Conservation (phyloP, 2,888 invertebrate species). For the Eurytoma adleriae region DNA sequence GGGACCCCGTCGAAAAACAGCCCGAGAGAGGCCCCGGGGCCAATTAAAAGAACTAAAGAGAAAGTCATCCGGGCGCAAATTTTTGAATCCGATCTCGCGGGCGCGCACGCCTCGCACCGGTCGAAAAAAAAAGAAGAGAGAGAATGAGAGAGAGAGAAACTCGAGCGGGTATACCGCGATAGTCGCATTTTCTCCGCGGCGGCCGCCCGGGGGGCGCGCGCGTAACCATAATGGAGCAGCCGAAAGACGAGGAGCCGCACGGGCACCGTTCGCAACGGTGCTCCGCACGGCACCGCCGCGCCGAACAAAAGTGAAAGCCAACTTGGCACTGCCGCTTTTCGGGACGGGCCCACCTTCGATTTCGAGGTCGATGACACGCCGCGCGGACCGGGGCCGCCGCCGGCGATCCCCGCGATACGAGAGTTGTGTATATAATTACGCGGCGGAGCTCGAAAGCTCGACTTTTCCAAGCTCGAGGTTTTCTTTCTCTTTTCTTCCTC, state of each 20-base stretch:
- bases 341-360: constrained; percentile 67
- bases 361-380: constrained; percentile 70
- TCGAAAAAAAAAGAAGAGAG: constrained; percentile 12
- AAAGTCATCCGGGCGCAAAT: constrained; percentile 48
- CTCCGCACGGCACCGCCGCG: constrained; percentile 26
- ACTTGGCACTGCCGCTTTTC: constrained; percentile 67
- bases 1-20: constrained; percentile 11
- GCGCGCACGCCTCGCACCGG: constrained; percentile 2
- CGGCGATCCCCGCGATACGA: neutral
- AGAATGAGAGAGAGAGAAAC: constrained; percentile 49
- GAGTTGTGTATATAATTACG: too few species aligned
- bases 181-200: constrained; percentile 46
- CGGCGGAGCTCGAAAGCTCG: too few species aligned
- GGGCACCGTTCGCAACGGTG: constrained; percentile 53
- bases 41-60: constrained; percentile 50
- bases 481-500: too few species aligned
- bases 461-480: too few species aligned
- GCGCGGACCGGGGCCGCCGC: neutral
- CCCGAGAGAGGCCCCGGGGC: constrained; percentile 31
- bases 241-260: constrained; percentile 9
- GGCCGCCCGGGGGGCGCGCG: neutral
- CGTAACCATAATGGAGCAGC: constrained; percentile 46
- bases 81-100: constrained; percentile 45
- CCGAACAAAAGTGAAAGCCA: constrained; percentile 72
- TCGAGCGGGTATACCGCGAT: constrained; percentile 20